Conservation (phyloP, 1,140 invertebrate species). For the Maniola jurtina region DNA sequence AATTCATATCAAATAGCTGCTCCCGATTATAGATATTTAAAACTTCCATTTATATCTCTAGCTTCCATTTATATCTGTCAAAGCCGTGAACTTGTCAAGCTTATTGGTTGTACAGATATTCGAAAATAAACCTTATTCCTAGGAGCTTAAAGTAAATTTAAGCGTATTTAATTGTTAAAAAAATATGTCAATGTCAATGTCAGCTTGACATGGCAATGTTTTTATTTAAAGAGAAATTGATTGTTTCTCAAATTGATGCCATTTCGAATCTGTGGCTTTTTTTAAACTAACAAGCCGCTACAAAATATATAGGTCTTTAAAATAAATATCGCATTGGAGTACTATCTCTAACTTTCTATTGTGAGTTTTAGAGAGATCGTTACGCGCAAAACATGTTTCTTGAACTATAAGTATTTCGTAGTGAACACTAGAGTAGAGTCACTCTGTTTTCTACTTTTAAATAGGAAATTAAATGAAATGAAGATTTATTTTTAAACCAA, state of each 20-base stretch:
- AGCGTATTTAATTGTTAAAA: background rate
- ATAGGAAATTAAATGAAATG: too few species aligned
- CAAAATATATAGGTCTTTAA: too few species aligned
- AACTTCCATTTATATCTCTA: too few species aligned
- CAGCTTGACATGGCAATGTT: background rate
- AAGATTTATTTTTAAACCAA: too few species aligned
- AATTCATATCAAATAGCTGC: background rate
- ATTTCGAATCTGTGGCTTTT: background rate
- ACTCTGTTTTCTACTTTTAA: too few species aligned
- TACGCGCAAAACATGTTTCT: too few species aligned
- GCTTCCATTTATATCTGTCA: conserved; percentile 2
- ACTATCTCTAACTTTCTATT: too few species aligned
- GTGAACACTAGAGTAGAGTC: too few species aligned
- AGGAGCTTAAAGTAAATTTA: background rate
- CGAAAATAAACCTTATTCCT: background rate
- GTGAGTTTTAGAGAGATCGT: too few species aligned
- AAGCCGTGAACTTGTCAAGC: background rate
- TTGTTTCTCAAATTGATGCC: background rate
- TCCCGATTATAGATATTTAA: background rate
- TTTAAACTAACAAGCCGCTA: too few species aligned
- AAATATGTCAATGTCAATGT: conserved; percentile 1
- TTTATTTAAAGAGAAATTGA: background rate
- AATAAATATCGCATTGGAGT: too few species aligned
- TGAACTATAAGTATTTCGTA: too few species aligned
- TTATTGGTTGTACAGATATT: background rate